A percentile compares a stretch with the other conserved stretches of the same genome.
Conservation (phyloP, 2,113 vertebrate species). For the Dipodomys ordii region DNA sequence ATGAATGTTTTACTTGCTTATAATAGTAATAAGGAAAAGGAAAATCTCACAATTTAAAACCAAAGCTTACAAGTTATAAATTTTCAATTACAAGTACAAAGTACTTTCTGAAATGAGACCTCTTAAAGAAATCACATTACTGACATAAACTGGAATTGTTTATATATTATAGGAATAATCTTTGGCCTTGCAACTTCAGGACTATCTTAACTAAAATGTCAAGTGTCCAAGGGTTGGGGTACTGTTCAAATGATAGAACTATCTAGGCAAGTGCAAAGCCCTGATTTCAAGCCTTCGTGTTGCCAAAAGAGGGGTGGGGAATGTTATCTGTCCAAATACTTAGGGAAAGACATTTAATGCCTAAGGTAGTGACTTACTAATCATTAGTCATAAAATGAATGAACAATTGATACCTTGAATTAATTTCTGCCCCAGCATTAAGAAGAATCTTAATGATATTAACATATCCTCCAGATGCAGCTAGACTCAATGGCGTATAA, state of each 20-base stretch:
- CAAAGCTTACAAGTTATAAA: constrained; percentile 56
- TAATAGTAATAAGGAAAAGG: constrained; percentile 38
- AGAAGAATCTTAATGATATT: constrained; percentile 99
- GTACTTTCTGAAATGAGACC: constrained; percentile 39
- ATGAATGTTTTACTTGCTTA: constrained; percentile 54
- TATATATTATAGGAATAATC: constrained; percentile 1
- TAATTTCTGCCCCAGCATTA: constrained; percentile 98
- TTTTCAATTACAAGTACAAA: constrained; percentile 51
- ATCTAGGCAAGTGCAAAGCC: no score
- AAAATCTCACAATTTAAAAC: constrained; percentile 60
- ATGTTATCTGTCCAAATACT: background rate
- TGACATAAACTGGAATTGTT: constrained; percentile 58
- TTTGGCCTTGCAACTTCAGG: constrained; percentile 40
- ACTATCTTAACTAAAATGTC: constrained; percentile 56
- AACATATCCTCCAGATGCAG: constrained; percentile 98
- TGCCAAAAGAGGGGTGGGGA: no score
- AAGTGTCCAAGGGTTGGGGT: background rate
- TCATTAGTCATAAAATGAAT: constrained; percentile 52
- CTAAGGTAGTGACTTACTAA: constrained; percentile 33
- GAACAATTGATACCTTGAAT: constrained; percentile 93
- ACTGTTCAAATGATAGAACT: no score
- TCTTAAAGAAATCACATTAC: constrained; percentile 49
- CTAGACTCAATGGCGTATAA: constrained; percentile 98
- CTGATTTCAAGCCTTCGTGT: no score
- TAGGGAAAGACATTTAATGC: constrained; percentile 40